Evolutionary conservation across 2,797 vertebrate species (phyloP), one percentile per base, ranked within the genome.

Genomic region (Cheirogaleus major): DNA sequence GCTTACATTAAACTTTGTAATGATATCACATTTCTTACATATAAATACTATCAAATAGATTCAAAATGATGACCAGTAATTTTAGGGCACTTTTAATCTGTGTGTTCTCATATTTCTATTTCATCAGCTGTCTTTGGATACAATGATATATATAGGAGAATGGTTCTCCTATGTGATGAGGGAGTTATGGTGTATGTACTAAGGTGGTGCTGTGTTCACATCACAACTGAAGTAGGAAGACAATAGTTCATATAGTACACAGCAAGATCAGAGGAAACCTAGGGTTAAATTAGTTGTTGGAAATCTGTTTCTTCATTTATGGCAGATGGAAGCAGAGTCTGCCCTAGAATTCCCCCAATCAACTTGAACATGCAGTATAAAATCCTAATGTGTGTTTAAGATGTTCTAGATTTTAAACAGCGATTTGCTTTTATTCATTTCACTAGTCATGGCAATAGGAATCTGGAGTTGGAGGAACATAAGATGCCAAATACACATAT

Each of bases 391-490:
- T 45, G 91, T 0, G 30, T 63, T 13, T 81, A 25, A 78, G 17
- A 69, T 57, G 0, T 79, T 95, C 69, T 90, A 89, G 7, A 86
- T 85, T 87, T 84, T 94, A 97, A 97, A 89, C 61, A 96, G 38
- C 48, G 93, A 89, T 97, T 97, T 97, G 72, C 38, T 98, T 78
- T 92, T 90, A 97, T 86, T 93, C 80, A 59, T 96, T 98, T 97
- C 67, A 96, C 41, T 85, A 97, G 70, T 92, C 35, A 92, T 38
- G 38, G 89, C 35, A 87, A 94, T 88, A 96, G 73, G 93, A 96
- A 97, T 69, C 63, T 94, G 41, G 1, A 87, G 9, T 87, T 83
- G 32, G 91, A 65, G 45, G 85, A 96, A 96, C 61, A 0, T 63
- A 93, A 80, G 10, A 91, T 32, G 59, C 1, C 38, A n/a, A 92